phyloP scores from a whole-genome alignment of 64 coral and sea anemone species.

The Montipora cactus region DNA sequence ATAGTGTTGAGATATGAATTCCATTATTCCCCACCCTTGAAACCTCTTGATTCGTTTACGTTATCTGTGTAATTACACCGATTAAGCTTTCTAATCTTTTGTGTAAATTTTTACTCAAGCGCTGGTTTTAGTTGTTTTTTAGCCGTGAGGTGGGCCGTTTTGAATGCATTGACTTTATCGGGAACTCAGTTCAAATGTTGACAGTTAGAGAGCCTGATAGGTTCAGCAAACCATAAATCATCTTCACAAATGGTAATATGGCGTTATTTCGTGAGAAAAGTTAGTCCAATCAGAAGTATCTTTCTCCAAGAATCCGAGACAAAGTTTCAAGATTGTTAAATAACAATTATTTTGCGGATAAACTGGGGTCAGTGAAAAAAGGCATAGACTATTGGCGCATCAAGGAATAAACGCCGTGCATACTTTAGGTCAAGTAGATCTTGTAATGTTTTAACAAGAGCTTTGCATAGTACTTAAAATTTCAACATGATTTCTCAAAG shows the following conservation, averaged over 20 bases:
- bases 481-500: not conserved
- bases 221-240: slow-evolving; percentile 29
- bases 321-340: too few species aligned
- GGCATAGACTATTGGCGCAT: too few species aligned
- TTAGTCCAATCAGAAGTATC: too few species aligned
- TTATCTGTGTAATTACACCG: slow-evolving; percentile 5
- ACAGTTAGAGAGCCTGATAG: not conserved
- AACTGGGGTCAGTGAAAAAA: too few species aligned
- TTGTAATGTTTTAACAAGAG: too few species aligned
- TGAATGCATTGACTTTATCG: not conserved
- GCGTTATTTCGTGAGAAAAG: not conserved
- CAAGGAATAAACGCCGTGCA: too few species aligned
- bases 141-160: not conserved
- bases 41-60: slow-evolving; percentile 7
- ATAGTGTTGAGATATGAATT: not conserved
- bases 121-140: not conserved
- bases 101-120: not conserved
- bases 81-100: slow-evolving; percentile 19
- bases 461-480: too few species aligned
- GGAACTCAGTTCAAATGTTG: not conserved
- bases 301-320: too few species aligned
- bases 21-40: not conserved
- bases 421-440: too few species aligned
- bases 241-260: not conserved
- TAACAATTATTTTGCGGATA: too few species aligned